Base-by-base conservation (phyloP, 2,113 vertebrate genomes). In the Colossoma macropomum region DNA sequence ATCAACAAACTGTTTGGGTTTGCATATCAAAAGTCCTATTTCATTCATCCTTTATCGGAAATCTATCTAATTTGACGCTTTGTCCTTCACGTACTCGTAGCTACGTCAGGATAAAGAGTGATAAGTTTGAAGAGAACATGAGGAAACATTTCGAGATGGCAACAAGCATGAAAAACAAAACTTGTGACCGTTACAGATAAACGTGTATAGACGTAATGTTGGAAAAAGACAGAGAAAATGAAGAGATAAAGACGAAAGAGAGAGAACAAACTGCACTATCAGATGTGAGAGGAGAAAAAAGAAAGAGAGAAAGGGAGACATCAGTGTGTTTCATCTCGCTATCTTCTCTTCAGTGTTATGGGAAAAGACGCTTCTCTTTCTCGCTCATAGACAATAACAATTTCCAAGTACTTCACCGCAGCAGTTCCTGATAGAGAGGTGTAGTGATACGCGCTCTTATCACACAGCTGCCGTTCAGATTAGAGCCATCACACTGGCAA, bases 321-420 rank as follows among this genome's bases (percentile, higher is more conserved):
- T 93, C 91, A 90, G 90, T 27, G 34, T 71, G 78, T 81, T 60
- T 73, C 90, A 94, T 94, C 92, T 86, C 75, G 32, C 16, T 68
- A 74, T 81, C 80, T 89, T 77, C 34, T 79, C 41, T 75, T 72
- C 79, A 52, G 84, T 92, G 92, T 90, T 92, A 92, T 95, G 93
- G 93, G 94, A 94, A 93, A 93, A 85, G 89, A 83, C 81, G 86
- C 28, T 34, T 71, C 86, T 38, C 87, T 86, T 91, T 90, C 90
- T 92, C 88, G 88, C 88, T 80, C 59, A 80, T 87, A 92, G 89
- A 92, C 88, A 92, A 90, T 91, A 92, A 92, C 90, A 90, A 73
- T 77, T 88, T 88, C 7, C 82, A 90, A 88, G 91, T 90, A 88
- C 90, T 92, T 90, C 89, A 92, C 91, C 87, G 89, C 30, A 34